Conservation (phyloP, 2,888 invertebrate species). For the Schizaphis graminum region DNA sequence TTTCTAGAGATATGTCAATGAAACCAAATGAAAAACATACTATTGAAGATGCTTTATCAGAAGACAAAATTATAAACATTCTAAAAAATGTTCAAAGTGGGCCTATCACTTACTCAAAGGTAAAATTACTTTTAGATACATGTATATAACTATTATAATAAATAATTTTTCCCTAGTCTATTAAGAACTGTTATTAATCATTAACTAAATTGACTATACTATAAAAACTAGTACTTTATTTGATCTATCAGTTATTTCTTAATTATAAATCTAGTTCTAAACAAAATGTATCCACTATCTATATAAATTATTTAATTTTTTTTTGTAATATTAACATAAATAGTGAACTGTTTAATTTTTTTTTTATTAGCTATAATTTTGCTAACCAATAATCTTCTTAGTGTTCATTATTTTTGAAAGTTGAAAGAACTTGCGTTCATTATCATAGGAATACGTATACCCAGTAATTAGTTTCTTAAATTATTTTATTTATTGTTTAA, state of each 20-base stretch:
- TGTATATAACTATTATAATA: not conserved
- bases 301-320: too few relatives aligned
- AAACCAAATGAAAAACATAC: slow-evolving; percentile 35
- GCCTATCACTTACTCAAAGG: slow-evolving; percentile 34
- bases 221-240: not conserved
- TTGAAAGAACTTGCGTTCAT: not conserved
- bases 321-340: not conserved
- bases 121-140: slow-evolving; percentile 30
- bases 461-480: not conserved
- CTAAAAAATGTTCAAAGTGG: slow-evolving; percentile 30
- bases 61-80: slow-evolving; percentile 37
- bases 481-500: not conserved
- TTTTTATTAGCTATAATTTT: not conserved
- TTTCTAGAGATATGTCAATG: slow-evolving; percentile 40
- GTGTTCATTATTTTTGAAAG: not conserved
- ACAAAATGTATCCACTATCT: not conserved
- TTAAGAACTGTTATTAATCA: not conserved
- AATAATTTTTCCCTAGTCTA: not conserved
- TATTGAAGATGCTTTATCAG: slow-evolving; percentile 36
- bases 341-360: not conserved
- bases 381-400: not conserved
- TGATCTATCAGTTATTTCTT: not conserved
- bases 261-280: not conserved
- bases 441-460: not conserved
- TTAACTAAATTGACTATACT: not conserved